Evolutionary conservation across 2,113 vertebrate genomes (phyloP), one percentile per base, ranked within the genome.

Genomic region (Gambusia holbrooki): DNA sequence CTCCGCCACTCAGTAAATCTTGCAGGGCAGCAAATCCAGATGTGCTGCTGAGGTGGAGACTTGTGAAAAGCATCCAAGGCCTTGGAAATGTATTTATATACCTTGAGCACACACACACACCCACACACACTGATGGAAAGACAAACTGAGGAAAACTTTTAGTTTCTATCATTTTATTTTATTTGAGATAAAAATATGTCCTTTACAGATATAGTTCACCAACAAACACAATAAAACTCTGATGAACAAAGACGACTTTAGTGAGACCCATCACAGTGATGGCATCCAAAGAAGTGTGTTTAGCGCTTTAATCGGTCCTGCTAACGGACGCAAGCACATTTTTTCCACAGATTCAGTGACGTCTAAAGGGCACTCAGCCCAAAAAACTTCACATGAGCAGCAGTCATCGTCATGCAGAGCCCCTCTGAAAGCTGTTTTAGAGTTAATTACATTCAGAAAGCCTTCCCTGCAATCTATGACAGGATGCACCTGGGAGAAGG

Each of bases 161-260:
- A 65, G 28, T 66, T 76, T 75, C n/a, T 32, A 71, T 5, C 19
- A 61, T 65, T 22, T 88, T 91, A 29, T 84, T 71, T 74, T 91
- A 29, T 84, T 71, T 74, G 11, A 81, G 72, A 80, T 82, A 88
- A 84, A 86, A 90, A 84, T 77, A 85, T 42, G 60, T 62, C 3
- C 62, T 80, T n/a, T 72, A 27, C 73, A 71, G 7, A 7, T 66
- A 54, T 45, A 45, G 11, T 2, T 28, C 32, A 69, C 71, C 40
- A 45, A 71, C 25, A 73, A 62, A 69, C 63, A 45, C 37, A 82
- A 76, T 62, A 48, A 15, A 7, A 17, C 71, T 63, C 71, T 66
- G 29, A 73, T 33, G 65, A 45, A 65, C 30, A 8, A 27, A 37
- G 74, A 27, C 15, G 45, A 6, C 63, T 27, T 51, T 37, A 45